Evolutionary conservation across 1,140 invertebrate genomes (phyloP), one percentile per base, ranked within the genome.

Genomic region (Andrena cerasifolii): DNA sequence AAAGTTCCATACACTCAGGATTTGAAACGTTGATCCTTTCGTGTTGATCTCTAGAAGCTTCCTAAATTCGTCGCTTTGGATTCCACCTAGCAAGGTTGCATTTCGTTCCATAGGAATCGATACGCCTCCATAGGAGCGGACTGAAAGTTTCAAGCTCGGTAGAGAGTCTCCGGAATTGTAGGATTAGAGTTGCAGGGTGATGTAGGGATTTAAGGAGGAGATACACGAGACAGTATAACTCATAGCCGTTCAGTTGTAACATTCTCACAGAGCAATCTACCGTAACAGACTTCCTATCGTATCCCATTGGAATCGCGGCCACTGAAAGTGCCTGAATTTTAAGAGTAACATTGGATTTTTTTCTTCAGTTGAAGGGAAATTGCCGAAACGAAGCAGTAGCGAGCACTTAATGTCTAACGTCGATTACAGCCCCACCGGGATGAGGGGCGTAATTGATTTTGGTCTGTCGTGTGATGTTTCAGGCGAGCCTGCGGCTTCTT

Each of bases 101-200:
- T 71, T 59, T 71, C 54, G 68, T 59, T 47, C 12, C 7, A 14
- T 28, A 33, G 14, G 43, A 72, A 62, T 72, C 70, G 56, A 61
- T 62, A 62, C 43, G 36, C 36, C 16, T 18, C 14, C 45, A 5
- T 14, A 2, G 45, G n/a, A 49, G n/a, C 10, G 14, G 14, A 2
- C 14, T 49, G 10, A 14, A 49, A n/a, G 45, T 18, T 49, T 40
- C 4, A 40, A 40, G 36, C 45, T 2, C 16, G 45, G 45, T 4
- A 16, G 10, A n/a, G 0, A 18, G 14, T 49, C 45, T 49, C 14
- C 16, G n/a, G 45, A 40, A 40, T 40, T 40, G 36, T 40, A 10
- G 36, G 18, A 49, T 5, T 49, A 10, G 18, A 49, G 2, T n/a
- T n/a, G 45, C 2, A 14, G 45, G 10, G n/a, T 18, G 16, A 18